Evolutionary conservation across 2,888 invertebrate species (phyloP), one percentile per base, ranked within the genome.

Genomic region (Allolobophora icterica): DNA sequence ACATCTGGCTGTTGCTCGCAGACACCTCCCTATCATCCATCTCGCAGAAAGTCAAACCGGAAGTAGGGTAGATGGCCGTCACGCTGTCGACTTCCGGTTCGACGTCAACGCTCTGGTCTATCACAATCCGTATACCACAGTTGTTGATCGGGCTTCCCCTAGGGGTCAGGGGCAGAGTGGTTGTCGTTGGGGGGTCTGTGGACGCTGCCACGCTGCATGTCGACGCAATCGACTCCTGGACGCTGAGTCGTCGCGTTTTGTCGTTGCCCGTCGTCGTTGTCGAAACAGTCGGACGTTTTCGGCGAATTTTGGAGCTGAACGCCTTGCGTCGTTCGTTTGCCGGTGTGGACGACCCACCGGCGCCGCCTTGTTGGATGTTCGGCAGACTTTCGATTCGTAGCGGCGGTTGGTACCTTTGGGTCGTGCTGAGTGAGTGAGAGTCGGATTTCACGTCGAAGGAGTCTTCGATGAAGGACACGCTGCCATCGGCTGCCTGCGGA

Each of bases 1-100:
- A 90, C 90, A 90, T 90, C 71, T 90, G 90, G 33, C 90, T 90
- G 58, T 90, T 90, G 90, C 90, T 90, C 11, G 87, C 34, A 17
- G 87, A 24, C 35, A 87, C 87, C 35, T 87, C 87, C 11, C 38
- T 38, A 38, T 87, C 87, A 0, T 87, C 87, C 35, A 87, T 87
- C 38, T 87, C 87, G 87, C 34, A 30, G 87, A 87, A 87, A 34
- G 87, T 35, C 34, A 87, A 38, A 33, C 87, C 87, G 35, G 87
- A 87, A 38, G 34, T 34, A 5, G 87, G 38, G 21, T 24, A 87
- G 87, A 87, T 38, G 19, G 38, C 87, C 87, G 34, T 90, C 90
- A 21, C 1, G 38, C 38, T 38, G 42, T 89, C 89, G 19, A 35
- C 89, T 34, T 89, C 89, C 33, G 33, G 5, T 45, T 89, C 89